Base-by-base conservation (phyloP, 1,140 invertebrate genomes). In the Drosophila orena region DNA sequence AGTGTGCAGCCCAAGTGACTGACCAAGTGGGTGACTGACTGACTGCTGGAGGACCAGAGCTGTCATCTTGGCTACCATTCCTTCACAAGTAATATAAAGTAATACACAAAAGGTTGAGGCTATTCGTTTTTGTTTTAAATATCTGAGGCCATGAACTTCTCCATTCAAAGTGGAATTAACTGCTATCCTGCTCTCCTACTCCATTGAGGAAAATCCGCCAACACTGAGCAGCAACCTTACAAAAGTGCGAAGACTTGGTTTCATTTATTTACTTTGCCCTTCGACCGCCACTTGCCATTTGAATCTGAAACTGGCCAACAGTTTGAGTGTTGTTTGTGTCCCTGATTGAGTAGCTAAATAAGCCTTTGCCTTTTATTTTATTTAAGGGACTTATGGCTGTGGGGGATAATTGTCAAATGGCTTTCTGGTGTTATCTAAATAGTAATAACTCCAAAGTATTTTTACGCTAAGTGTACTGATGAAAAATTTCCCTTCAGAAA, bases 1-100 rank as follows among this genome's bases (percentile, higher is more conserved):
- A 88, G 83, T 88, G 84, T 88, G 84, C 84, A 89, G 84, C 77
- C 83, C 84, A 84, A 89, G 79, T 84, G 84, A 89, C 84, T 89
- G 84, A 88, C 84, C 84, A 89, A 88, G 79, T 77, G 79, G 76
- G 53, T 71, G 77, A 73, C 79, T 65, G 72, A 77, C 55, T 61
- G 60, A 27, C 44, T 47, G 44, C 49, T 70, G 44, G 17, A 15
- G 37, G 12, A 34, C 4, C 12, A 30, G 38, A 22, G 2, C 20
- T 55, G 27, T 14, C 38, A 27, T 34, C 24, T 17, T 54, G 24
- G 27, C 37, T 40, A 17, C 6, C 57, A 57, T 65, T 46, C 20
- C 12, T 34, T 49, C n/a, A 24, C 30, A 10, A 10, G 2, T 30
- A 30, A 30, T 30, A n/a, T n/a, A n/a, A n/a, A 1, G 30, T 30